Evolutionary conservation across 2,797 vertebrate species (phyloP), one percentile per base, ranked within the genome.

Genomic region (Pagetopsis macropterus): DNA sequence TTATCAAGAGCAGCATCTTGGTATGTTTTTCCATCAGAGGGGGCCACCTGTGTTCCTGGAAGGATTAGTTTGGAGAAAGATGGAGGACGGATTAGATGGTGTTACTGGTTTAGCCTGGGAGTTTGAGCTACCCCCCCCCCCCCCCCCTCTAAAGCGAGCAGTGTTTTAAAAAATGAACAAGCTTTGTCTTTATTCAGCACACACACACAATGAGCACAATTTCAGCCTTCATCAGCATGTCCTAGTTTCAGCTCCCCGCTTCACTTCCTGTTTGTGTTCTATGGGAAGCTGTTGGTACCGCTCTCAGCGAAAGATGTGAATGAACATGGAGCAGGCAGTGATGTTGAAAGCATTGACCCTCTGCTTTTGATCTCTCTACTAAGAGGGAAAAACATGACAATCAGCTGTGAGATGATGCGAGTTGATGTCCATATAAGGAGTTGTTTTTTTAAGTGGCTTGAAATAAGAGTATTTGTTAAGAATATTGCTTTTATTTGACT

Each of bases 21-120:
- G 73, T 79, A 54, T 89, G 86, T 84, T 81, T 85, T 79, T 61
- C 72, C 65, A 79, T 60, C 73, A 15, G 72, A 57, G 60, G 84
- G 75, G 84, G 79, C 66, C 88, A 88, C 87, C 86, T 84, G 79
- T 86, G 78, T 91, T 90, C 88, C 85, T 88, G 86, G 78, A 87
- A 87, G 89, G 87, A 91, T 90, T 88, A 84, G 60, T 67, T 56
- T 40, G 48, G 62, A 67, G 33, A 27, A 48, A 61, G 63, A 86
- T 69, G 76, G 59, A 65, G 64, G 52, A 13, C 15, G 76, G 88
- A 82, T 89, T 87, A 84, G 77, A 58, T 45, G 62, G 43, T 37
- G 69, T 83, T 75, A 50, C 58, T 72, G 58, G 69, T 80, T 59
- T 5, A 69, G 71, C 12, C 57, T 59, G 43, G 64, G 77, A 81